Evolutionary conservation across 2,888 invertebrate species (phyloP).

Genomic region (Chymomyza fuscimana): DNA sequence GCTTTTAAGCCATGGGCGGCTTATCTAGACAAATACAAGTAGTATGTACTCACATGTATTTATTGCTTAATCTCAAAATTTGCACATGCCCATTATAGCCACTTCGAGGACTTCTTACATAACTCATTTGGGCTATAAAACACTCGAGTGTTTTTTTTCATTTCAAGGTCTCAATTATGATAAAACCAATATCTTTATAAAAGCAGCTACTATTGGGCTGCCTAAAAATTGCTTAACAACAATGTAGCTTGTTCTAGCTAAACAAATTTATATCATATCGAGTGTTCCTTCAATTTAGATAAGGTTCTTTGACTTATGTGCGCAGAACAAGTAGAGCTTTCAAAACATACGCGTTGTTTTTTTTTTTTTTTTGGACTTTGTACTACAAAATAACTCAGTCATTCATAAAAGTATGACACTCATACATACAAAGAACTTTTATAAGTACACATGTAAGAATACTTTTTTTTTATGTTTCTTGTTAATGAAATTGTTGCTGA

Average conservation of each 20-base stretch:
- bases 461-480: not conserved
- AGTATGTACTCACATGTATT: not conserved
- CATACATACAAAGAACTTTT: not conserved
- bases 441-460: no score
- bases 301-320: not conserved
- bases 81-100: not conserved
- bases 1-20: not conserved
- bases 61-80: not conserved
- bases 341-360: no score
- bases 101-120: not conserved
- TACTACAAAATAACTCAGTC: not conserved
- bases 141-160: not conserved
- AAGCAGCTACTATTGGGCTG: not conserved
- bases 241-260: not conserved
- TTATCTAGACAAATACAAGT: not conserved
- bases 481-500: not conserved
- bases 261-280: not conserved
- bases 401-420: not conserved
- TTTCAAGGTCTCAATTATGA: not conserved
- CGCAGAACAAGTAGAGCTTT: no score
- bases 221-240: not conserved
- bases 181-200: not conserved
- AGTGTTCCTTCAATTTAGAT: conserved; percentile 1
- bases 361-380: not conserved
- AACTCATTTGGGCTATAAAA: not conserved